A percentile compares a stretch with the other conserved stretches of the same genome.
Evolutionary conservation across 1,140 invertebrate genomes (phyloP).

Genomic region (Drosophila dunni): DNA sequence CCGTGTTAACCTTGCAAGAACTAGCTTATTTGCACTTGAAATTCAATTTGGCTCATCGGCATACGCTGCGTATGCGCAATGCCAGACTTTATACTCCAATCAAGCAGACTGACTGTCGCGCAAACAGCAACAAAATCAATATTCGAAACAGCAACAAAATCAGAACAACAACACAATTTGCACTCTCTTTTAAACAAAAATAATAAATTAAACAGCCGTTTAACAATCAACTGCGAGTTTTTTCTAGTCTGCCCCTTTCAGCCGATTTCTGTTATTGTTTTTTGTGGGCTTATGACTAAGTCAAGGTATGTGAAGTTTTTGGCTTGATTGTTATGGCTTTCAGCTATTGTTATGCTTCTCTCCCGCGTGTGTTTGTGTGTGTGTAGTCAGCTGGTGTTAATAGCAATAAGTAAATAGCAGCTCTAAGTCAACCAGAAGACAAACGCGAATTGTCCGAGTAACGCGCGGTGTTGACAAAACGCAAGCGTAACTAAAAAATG

Average conservation of each 20-base stretch:
- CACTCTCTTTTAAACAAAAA: slow-evolving; percentile 37
- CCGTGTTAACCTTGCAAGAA: slow-evolving; percentile 30
- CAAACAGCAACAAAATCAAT: slow-evolving; percentile 44
- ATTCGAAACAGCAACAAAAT: slow-evolving; percentile 12
- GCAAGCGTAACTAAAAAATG: slow-evolving; percentile 81
- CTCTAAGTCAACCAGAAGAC: slow-evolving; percentile 33
- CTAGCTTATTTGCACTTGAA: slow-evolving; percentile 48
- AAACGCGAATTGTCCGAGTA: slow-evolving; percentile 23
- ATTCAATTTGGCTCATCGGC: slow-evolving; percentile 56
- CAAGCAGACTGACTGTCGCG: slow-evolving; percentile 23
- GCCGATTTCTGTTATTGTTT: slow-evolving; percentile 5
- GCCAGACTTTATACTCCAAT: slow-evolving; percentile 37
- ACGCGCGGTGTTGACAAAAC: slow-evolving; percentile 76
- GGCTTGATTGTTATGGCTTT: slow-evolving; percentile 29
- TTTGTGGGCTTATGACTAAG: slow-evolving; percentile 42
- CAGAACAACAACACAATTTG: slow-evolving; percentile 38
- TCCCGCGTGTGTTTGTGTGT: slow-evolving; percentile 16
- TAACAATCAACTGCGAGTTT: slow-evolving; percentile 34
- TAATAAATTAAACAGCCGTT: slow-evolving; percentile 29
- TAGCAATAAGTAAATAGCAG: slow-evolving; percentile 50
- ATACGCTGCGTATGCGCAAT: slow-evolving; percentile 70
- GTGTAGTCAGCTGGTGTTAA: slow-evolving; percentile 39
- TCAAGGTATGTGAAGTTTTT: slow-evolving; percentile 57
- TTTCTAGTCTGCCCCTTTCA: slow-evolving; percentile 1
- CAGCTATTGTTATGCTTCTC: slow-evolving; percentile 28